Conservation (phyloP, 2,888 invertebrate species). For the Neocrepidodera transversa region DNA sequence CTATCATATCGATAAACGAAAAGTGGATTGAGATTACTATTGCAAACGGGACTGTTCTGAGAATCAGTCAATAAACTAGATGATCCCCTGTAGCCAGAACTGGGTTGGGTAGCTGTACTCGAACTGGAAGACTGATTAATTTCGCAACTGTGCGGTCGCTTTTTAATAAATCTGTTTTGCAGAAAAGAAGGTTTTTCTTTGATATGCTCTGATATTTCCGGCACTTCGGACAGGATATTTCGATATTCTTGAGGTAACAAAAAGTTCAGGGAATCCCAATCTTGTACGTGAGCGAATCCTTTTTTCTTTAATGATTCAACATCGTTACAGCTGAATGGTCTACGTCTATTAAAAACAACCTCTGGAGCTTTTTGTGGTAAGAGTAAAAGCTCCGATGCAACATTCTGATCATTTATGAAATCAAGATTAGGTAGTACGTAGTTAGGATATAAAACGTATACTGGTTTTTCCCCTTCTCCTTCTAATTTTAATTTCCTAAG, state of each 20-base stretch:
- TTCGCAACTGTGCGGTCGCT: slow-evolving; percentile 69
- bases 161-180: slow-evolving; percentile 62
- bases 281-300: slow-evolving; percentile 84
- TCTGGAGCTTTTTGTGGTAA: slow-evolving; percentile 68
- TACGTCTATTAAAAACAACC: slow-evolving; percentile 59
- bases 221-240: slow-evolving; percentile 79
- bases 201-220: slow-evolving; percentile 74
- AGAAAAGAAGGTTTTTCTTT: slow-evolving; percentile 68
- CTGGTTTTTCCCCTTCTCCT: slow-evolving; percentile 70
- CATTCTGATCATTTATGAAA: slow-evolving; percentile 68
- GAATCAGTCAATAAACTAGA: slow-evolving; percentile 84
- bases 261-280: slow-evolving; percentile 93
- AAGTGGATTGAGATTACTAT: slow-evolving; percentile 71
- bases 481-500: slow-evolving; percentile 68
- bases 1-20: slow-evolving; percentile 86
- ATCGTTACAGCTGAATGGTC: slow-evolving; percentile 83
- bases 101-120: slow-evolving; percentile 79
- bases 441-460: slow-evolving; percentile 90
- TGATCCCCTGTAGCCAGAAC: slow-evolving; percentile 86
- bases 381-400: slow-evolving; percentile 72
- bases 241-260: slow-evolving; percentile 85
- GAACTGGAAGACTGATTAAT: slow-evolving; percentile 71
- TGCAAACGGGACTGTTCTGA: slow-evolving; percentile 71
- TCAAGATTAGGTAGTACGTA: slow-evolving; percentile 89
- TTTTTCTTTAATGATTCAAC: slow-evolving; percentile 81